A percentile compares a stretch with the other conserved stretches of the same genome.
Conservation (phyloP, 2,888 invertebrate species). For the Camponotus fellah region DNA sequence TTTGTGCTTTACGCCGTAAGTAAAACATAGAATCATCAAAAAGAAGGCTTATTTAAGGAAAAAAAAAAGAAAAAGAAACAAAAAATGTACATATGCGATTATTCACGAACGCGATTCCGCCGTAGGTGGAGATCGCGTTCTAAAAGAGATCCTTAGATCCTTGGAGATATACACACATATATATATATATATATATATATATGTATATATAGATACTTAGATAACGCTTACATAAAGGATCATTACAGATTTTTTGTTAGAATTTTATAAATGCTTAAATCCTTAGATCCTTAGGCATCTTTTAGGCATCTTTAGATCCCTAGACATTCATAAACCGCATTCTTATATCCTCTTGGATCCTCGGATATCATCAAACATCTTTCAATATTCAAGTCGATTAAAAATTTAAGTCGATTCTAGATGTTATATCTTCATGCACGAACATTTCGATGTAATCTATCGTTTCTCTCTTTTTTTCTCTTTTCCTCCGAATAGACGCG, state of each 20-base stretch:
- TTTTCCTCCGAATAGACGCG: conserved; percentile 19
- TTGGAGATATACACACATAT: conserved; percentile 13
- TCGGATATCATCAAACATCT: conserved; percentile 37
- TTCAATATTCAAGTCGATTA: background rate
- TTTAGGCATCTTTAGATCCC: conserved; percentile 44
- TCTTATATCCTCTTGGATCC: conserved; percentile 35
- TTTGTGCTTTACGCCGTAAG: conserved; percentile 78
- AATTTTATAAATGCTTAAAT: conserved; percentile 55
- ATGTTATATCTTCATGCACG: conserved; percentile 18
- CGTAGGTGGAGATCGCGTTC: background rate
- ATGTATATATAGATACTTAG: conserved; percentile 22
- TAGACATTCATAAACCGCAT: conserved; percentile 22
- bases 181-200: too few relatives aligned
- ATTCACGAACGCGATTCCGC: conserved; percentile 6
- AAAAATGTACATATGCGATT: conserved; percentile 47
- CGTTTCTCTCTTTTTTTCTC: background rate
- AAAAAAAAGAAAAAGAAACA: conserved; percentile 41
- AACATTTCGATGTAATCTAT: conserved; percentile 42
- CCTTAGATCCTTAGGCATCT: conserved; percentile 50
- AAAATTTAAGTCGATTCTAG: conserved; percentile 7
- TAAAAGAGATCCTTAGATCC: conserved; percentile 33
- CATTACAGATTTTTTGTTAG: conserved; percentile 42
- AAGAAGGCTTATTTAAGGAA: conserved; percentile 50
- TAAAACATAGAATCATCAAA: conserved; percentile 63
- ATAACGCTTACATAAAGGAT: conserved; percentile 51